Evolutionary conservation across 2,888 invertebrate genomes (phyloP).

Genomic region (Empis livida): DNA sequence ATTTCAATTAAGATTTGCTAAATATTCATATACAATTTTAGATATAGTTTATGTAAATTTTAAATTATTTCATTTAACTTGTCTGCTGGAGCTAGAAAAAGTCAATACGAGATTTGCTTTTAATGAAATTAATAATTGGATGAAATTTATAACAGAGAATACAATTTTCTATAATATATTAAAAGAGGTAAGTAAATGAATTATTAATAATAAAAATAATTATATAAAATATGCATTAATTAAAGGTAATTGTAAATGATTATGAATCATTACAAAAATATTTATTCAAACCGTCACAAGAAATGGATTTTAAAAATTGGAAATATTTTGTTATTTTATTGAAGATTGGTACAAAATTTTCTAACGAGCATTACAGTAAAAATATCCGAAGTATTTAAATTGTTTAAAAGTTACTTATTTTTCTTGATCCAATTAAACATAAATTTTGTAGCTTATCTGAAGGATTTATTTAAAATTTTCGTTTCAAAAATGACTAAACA

Average conservation of each 20-base stretch:
- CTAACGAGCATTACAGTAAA: background rate
- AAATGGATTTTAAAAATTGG: background rate
- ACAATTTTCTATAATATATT: background rate
- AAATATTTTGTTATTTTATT: constrained; percentile 1
- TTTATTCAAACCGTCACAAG: background rate
- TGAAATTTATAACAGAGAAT: background rate
- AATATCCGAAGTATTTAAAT: background rate
- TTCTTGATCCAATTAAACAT: background rate
- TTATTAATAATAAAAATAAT: background rate
- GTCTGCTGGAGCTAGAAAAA: background rate
- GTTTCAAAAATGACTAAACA: too few relatives aligned
- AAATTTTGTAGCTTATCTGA: background rate
- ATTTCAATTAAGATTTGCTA: background rate
- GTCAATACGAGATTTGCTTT: background rate
- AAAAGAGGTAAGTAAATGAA: background rate
- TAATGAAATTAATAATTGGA: background rate
- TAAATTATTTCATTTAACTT: background rate
- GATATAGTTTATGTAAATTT: background rate
- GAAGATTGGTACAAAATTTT: background rate
- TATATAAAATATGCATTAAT: background rate
- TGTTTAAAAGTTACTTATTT: background rate
- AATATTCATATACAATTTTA: background rate
- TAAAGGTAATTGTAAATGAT: background rate
- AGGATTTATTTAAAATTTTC: background rate
- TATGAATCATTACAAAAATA: background rate